Conservation (phyloP, 1,140 invertebrate genomes). For the Antheraea pernyi region DNA sequence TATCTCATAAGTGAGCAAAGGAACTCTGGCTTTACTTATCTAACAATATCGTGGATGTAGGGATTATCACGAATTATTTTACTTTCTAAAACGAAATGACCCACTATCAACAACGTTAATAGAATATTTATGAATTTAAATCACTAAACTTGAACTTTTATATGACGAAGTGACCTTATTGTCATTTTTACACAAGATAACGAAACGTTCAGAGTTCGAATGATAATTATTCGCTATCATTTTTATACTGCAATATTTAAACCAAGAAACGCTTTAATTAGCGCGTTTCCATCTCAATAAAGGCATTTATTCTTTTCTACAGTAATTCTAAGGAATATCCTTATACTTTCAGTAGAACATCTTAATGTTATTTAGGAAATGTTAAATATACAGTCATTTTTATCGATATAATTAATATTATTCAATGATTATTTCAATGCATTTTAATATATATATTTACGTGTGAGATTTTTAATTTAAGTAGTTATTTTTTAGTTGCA, state of each 20-base stretch:
- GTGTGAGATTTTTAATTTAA: conserved; percentile 6
- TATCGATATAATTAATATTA: background rate
- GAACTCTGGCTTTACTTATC: background rate
- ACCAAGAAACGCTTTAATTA: conserved; percentile 21
- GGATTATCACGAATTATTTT: conserved; percentile 18
- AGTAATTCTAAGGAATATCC: background rate
- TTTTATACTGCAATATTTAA: conserved; percentile 38
- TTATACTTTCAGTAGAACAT: background rate
- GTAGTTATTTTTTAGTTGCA: conserved; percentile 2
- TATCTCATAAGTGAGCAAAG: background rate
- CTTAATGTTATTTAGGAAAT: background rate
- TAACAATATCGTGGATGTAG: background rate
- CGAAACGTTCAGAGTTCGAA: conserved; percentile 28
- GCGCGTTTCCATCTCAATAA: conserved; percentile 32
- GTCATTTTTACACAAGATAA: conserved; percentile 36
- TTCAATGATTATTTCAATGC: background rate
- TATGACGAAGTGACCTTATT: conserved; percentile 33
- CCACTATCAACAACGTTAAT: conserved; percentile 21
- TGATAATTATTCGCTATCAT: conserved; percentile 38
- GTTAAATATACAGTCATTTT: background rate
- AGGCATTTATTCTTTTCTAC: conserved; percentile 51
- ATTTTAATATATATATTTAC: conserved; percentile 2
- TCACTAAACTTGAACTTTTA: conserved; percentile 40
- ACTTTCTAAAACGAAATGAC: conserved; percentile 27
- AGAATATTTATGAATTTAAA: conserved; percentile 37